Base-by-base conservation (phyloP, 2,113 vertebrate genomes). In the Otis tarda region DNA sequence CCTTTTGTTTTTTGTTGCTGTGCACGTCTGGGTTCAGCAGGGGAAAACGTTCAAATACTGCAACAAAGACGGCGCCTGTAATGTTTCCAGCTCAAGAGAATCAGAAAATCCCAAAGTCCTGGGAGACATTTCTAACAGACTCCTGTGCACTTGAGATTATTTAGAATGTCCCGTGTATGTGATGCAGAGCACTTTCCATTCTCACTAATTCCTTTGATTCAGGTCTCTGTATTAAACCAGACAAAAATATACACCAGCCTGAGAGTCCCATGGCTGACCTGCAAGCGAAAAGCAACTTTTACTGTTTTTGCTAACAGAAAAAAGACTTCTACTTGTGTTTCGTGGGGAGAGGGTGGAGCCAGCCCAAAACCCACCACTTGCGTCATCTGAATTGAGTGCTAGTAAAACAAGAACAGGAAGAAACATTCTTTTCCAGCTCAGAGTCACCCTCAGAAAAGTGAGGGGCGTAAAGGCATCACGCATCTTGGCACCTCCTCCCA, bases 1-100 rank as follows among this genome's bases (percentile, higher is more conserved):
- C 76, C 80, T 61, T 84, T 90, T 78, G 47, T 37, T 64, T 89
- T 90, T 74, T 88, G 69, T 90, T 90, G 87, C 81, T 95, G 41
- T 68, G 93, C 59, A 64, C 0, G 7, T 63, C 73, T 76, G 57
- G 39, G 57, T 92, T 93, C 90, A 73, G 61, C 25, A 75, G 78
- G 69, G 79, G 90, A 28, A 95, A 94, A 75, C 0, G 0, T 75
- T 91, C 70, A 82, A 79, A 95, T 78, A 27, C 35, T 47, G 52
- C n/a, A 81, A 84, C 71, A 75, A 92, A 89, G 83, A 15, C 74
- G 0, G 0, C 1, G 7, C 45, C 30, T 81, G 25, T 61, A 59
- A 37, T 19, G 28, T 15, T 78, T 73, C 53, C 83, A 89, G 74
- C 65, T 82, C 89, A 60, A 89, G 6, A 77, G 55, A 57, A 55